Evolutionary conservation across 2,888 invertebrate genomes (phyloP), one percentile per base, ranked within the genome.

Genomic region (Protophormia terraenovae): DNA sequence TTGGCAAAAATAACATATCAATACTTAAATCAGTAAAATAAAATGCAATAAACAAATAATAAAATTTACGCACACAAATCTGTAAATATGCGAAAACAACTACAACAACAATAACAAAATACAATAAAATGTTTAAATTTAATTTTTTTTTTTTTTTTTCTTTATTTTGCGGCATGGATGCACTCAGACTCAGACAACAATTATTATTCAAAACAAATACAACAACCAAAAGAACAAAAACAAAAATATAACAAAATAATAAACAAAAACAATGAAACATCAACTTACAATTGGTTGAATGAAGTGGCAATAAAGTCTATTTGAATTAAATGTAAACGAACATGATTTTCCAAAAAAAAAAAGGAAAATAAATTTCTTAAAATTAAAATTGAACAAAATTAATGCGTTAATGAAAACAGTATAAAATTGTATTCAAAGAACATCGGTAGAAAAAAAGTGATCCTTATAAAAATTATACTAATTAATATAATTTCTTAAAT

Each of bases 241-340:
- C n/a, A n/a, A n/a, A n/a, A n/a, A n/a, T n/a, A n/a, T n/a, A n/a
- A n/a, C n/a, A n/a, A n/a, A n/a, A n/a, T n/a, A 76, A 58, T 8
- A 62, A 16, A 53, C n/a, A 67, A 38, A 64, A 29, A 58, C 62
- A 27, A 58, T 60, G 19, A 19, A 58, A 10, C 60, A 38, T 32
- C 38, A 32, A 66, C 89, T 87, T 88, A 89, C 87, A 90, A 88
- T 87, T 69, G 19, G 55, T 45, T 73, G 72, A 67, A 78, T 73
- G 60, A 83, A 82, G 87, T 75, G 75, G 80, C 77, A 73, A 83
- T 80, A 72, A 83, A 78, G 69, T 73, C 66, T 47, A 76, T 35
- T 77, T 45, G 10, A 67, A 58, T 71, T 78, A 78, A 69, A 75
- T 41, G 16, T 66, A 38, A 62, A 47, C 45, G 7, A 50, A 72